Evolutionary conservation across 1,140 invertebrate species (phyloP).

Genomic region (Bradynema listronoti): DNA sequence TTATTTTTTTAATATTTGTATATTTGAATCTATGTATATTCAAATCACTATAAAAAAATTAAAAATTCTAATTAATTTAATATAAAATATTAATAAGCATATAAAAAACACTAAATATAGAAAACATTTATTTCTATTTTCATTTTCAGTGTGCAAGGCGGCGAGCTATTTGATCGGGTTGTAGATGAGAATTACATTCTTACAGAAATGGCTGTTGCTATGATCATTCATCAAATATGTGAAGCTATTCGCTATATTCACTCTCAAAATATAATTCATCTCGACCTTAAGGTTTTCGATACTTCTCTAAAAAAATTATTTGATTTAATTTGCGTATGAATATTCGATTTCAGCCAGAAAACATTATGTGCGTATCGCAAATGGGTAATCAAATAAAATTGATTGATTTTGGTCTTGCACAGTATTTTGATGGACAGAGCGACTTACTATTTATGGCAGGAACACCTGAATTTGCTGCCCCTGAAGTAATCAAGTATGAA

Average conservation of each 20-base stretch:
- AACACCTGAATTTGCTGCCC: constrained; percentile 59
- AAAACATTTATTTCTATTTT: constrained; percentile 4
- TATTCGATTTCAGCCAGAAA: constrained; percentile 60
- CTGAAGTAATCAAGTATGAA: constrained; percentile 60
- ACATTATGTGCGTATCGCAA: constrained; percentile 60
- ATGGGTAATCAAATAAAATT: constrained; percentile 58
- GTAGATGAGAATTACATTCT: constrained; percentile 62
- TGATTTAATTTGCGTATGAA: too few relatives aligned
- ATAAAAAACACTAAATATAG: too few relatives aligned
- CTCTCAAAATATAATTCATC: constrained; percentile 62
- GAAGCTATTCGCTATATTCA: constrained; percentile 62
- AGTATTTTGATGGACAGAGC: constrained; percentile 59
- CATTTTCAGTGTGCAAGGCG: constrained; percentile 59
- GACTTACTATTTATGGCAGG: constrained; percentile 59
- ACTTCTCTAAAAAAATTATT: too few relatives aligned
- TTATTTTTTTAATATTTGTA: too few relatives aligned
- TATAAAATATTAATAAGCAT: too few relatives aligned
- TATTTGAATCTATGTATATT: too few relatives aligned
- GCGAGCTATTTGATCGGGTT: constrained; percentile 64
- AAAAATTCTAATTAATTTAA: too few relatives aligned
- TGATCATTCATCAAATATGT: constrained; percentile 61
- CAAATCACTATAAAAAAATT: too few relatives aligned
- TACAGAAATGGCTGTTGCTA: constrained; percentile 62
- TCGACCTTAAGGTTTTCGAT: constrained; percentile 63
- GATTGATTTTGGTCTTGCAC: constrained; percentile 59